phyloP scores from a whole-genome alignment of 2,113 vertebrate genomes.

The Chamaea fasciata region DNA sequence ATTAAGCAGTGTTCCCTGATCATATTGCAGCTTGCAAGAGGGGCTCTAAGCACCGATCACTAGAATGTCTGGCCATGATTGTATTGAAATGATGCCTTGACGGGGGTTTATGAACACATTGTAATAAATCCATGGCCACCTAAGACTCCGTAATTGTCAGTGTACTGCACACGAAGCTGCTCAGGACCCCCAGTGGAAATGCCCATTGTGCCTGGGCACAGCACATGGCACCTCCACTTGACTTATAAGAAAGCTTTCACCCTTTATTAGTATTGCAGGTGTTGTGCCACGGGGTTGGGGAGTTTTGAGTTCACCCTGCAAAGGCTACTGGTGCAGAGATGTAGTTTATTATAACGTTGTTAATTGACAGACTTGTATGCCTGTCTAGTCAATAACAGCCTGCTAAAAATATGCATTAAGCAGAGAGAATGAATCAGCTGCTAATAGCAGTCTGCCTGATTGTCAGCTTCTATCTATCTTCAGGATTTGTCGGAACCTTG shows the following conservation, averaged over 20 bases:
- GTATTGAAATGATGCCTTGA: not conserved
- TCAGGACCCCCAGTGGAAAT: not conserved
- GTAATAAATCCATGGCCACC: not conserved
- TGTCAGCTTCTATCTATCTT: slow-evolving; percentile 53
- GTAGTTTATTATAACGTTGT: slow-evolving; percentile 35
- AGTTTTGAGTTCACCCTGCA: slow-evolving; percentile 1
- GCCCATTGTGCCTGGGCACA: not conserved
- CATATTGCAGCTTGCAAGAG: not conserved
- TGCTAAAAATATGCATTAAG: slow-evolving; percentile 61
- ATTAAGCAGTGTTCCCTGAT: slow-evolving; percentile 38
- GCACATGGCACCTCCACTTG: not conserved
- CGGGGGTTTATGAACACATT: not conserved
- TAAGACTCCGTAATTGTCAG: not conserved
- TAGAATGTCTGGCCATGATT: not conserved
- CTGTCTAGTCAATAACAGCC: slow-evolving; percentile 56
- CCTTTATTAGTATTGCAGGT: slow-evolving; percentile 10
- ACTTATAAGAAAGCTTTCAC: not conserved
- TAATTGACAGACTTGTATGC: slow-evolving; percentile 47
- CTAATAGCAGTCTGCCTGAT: slow-evolving; percentile 54
- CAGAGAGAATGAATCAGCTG: slow-evolving; percentile 54
- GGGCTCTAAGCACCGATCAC: not conserved
- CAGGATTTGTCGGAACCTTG: slow-evolving; percentile 15
- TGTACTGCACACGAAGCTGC: not conserved
- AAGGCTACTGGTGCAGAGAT: slow-evolving; percentile 8
- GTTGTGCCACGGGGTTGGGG: not conserved